phyloP scores from a whole-genome alignment of 2,113 vertebrate species.

The Deroptyus accipitrinus region DNA sequence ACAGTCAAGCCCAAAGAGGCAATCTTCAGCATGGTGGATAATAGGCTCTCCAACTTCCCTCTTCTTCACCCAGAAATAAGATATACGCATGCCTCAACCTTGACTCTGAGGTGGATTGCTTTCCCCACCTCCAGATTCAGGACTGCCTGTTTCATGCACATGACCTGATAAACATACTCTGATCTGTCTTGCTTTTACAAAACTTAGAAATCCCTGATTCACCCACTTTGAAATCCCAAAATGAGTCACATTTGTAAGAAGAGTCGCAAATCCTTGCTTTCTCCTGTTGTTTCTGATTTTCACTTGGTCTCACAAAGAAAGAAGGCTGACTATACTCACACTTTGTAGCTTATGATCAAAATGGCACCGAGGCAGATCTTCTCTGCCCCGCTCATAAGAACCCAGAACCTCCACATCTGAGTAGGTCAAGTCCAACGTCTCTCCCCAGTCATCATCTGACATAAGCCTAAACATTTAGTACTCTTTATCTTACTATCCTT shows the following conservation, averaged over 20 bases:
- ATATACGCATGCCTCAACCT: fast-evolving
- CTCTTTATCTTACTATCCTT: not conserved
- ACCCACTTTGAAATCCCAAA: not conserved
- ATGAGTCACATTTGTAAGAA: not conserved
- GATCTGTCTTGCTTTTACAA: not conserved
- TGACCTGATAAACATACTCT: not conserved
- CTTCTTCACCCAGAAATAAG: not conserved
- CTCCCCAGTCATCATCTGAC: not conserved
- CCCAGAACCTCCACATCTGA: not conserved
- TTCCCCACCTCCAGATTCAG: not conserved
- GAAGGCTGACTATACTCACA: not conserved
- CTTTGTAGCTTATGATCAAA: not conserved
- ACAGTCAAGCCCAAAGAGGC: not conserved
- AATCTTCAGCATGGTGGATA: not conserved
- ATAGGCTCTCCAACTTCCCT: not conserved
- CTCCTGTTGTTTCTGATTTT: not conserved
- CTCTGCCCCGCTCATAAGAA: not conserved
- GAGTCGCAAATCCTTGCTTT: not conserved
- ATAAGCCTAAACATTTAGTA: not conserved
- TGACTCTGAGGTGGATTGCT: not conserved
- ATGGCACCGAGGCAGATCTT: not conserved
- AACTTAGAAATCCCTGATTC: not conserved
- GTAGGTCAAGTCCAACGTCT: not conserved
- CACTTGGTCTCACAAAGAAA: not conserved
- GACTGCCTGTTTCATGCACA: not conserved